These are phyloP conservation scores for Tenthredo livida DNA, from an alignment of 2,888 invertebrate genomes.

Conservation along the genomic window DNA sequence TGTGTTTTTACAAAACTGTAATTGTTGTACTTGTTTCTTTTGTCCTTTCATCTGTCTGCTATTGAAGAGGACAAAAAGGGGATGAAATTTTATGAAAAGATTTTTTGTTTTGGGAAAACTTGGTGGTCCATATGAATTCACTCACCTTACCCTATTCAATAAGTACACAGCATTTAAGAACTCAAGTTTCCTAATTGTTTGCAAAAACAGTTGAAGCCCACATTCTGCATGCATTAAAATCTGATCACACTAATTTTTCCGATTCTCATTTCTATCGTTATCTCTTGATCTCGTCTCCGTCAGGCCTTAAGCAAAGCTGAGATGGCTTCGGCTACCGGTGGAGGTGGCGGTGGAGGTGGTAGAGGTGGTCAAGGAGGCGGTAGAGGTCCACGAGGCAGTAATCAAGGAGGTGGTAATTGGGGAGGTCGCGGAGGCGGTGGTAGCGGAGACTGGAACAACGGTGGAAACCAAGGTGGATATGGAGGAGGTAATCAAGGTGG, in stretches of 20 bases:
- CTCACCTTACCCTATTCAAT: neutral
- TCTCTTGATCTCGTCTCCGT: neutral
- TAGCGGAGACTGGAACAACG: constrained; percentile 74
- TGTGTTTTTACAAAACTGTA: too few species aligned
- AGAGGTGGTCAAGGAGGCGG: constrained; percentile 79
- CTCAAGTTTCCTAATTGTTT: neutral
- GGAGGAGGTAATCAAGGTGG: constrained; percentile 77
- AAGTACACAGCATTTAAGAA: neutral
- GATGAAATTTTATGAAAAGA: too few species aligned
- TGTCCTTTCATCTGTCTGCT: too few species aligned
- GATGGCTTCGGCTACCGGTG: constrained; percentile 84
- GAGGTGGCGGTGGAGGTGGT: constrained; percentile 78
- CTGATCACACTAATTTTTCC: neutral
- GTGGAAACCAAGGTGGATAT: constrained; percentile 75
- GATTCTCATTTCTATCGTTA: neutral
- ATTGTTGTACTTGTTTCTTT: too few species aligned
- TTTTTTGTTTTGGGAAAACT: too few species aligned
- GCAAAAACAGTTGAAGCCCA: neutral
- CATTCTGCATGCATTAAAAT: neutral
- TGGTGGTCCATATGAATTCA: neutral
- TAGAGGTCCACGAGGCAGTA: constrained; percentile 80
- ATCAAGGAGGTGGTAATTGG: constrained; percentile 80
- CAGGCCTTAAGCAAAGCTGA: constrained; percentile 91
- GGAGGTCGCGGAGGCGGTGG: constrained; percentile 78
- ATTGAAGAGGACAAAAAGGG: too few species aligned